phyloP scores from a whole-genome alignment of 2,113 vertebrate species.

The Macroglossus sobrinus region DNA sequence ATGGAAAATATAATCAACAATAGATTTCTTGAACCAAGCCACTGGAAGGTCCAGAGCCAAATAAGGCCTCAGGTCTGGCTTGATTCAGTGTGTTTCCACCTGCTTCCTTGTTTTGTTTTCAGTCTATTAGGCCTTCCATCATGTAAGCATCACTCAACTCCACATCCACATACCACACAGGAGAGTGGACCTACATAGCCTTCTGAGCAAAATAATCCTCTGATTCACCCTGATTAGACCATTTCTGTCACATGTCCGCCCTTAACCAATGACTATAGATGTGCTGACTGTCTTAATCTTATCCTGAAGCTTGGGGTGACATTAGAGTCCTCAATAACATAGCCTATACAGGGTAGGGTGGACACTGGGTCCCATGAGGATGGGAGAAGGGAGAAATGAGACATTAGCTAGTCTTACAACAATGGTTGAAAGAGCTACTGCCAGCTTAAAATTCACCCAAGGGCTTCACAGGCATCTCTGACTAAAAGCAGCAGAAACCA shows the following conservation, averaged over 20 bases:
- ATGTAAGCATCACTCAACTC: neutral
- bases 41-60: neutral
- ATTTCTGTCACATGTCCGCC: neutral
- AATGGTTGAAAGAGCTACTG: neutral
- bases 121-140: neutral
- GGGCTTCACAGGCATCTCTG: neutral
- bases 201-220: neutral
- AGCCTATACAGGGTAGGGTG: fast-evolving
- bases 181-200: neutral
- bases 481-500: neutral
- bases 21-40: neutral
- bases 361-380: neutral
- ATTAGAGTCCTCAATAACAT: neutral
- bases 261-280: neutral
- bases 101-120: neutral
- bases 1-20: slow-evolving; percentile 16
- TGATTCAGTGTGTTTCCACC: neutral
- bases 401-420: neutral
- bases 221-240: neutral
- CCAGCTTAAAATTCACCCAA: neutral
- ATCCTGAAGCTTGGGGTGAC: neutral
- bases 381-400: neutral
- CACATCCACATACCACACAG: neutral
- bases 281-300: neutral
- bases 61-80: neutral